Evolutionary conservation across 2,888 invertebrate genomes (phyloP).

Genomic region (Zaprionus lineosus): DNA sequence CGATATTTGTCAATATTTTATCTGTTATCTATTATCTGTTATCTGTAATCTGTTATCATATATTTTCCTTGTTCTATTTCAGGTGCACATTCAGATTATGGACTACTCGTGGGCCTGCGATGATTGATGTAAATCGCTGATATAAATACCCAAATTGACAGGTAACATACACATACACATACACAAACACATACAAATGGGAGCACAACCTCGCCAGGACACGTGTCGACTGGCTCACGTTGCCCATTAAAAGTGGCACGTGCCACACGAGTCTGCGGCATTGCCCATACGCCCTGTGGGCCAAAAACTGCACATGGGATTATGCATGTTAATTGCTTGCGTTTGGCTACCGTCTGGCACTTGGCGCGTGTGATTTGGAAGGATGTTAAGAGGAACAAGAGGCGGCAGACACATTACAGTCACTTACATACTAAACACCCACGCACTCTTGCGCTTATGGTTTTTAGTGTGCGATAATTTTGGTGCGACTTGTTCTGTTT

Average conservation of each 20-base stretch:
- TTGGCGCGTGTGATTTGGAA: no score
- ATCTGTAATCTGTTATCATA: no score
- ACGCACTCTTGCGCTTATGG: constrained; percentile 8
- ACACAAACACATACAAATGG: constrained; percentile 1
- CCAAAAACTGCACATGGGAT: constrained; percentile 28
- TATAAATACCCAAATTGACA: constrained; percentile 39
- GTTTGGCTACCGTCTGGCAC: constrained; percentile 19
- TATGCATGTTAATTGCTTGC: constrained; percentile 57
- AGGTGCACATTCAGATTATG: no score
- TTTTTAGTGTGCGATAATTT: constrained; percentile 47
- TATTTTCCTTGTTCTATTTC: no score
- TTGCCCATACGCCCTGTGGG: constrained; percentile 41
- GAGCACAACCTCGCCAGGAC: background rate
- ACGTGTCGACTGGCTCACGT: constrained; percentile 29
- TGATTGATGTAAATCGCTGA: constrained; percentile 41
- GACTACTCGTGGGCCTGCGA: no score
- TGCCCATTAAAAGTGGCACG: constrained; percentile 45
- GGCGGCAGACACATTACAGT: constrained; percentile 13
- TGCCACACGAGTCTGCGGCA: constrained; percentile 23
- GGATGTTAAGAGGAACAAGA: no score
- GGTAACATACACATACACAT: constrained; percentile 16
- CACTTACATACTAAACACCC: constrained; percentile 1
- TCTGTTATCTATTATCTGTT: no score
- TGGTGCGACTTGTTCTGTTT: constrained; percentile 23
- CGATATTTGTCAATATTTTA: no score